A percentile compares a stretch with the other conserved stretches of the same genome.
phyloP scores from a whole-genome alignment of 64 coral and sea anemone species.

The Pocillopora damicornis region DNA sequence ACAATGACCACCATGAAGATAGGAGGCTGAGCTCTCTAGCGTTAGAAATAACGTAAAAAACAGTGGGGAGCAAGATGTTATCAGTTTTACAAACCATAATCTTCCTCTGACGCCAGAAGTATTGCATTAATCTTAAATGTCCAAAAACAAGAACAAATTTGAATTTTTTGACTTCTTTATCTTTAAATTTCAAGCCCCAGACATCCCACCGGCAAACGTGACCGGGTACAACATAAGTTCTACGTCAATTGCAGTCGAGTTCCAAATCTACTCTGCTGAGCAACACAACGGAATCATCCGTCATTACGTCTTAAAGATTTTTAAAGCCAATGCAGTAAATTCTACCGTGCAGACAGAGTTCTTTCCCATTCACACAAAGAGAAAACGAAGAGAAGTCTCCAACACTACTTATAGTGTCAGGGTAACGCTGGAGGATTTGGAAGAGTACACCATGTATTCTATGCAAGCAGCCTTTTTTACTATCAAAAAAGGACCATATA shows the following conservation, averaged over 20 bases:
- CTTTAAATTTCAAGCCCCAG: neutral
- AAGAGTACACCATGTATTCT: constrained; percentile 19
- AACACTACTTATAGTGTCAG: neutral
- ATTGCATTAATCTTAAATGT: too few relatives aligned
- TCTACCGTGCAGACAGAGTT: neutral
- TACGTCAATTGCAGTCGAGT: constrained; percentile 26
- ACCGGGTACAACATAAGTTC: constrained; percentile 39
- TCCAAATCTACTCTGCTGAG: neutral
- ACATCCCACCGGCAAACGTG: constrained; percentile 34
- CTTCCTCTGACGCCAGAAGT: too few relatives aligned
- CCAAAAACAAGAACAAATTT: too few relatives aligned
- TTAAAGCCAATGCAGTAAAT: neutral
- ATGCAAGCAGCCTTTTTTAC: constrained; percentile 25
- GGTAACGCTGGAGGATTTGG: neutral
- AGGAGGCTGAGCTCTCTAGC: too few relatives aligned
- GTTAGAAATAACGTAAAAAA: too few relatives aligned
- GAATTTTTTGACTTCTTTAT: too few relatives aligned
- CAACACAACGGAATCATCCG: constrained; percentile 27
- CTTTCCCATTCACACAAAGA: neutral
- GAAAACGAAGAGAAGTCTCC: constrained; percentile 11
- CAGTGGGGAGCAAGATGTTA: too few relatives aligned
- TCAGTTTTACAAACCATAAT: too few relatives aligned
- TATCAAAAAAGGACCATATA: constrained; percentile 13
- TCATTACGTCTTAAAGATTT: neutral
- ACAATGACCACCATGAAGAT: too few relatives aligned